phyloP scores from a whole-genome alignment of 2,888 invertebrate genomes.

The Cyrtodaria siliqua region DNA sequence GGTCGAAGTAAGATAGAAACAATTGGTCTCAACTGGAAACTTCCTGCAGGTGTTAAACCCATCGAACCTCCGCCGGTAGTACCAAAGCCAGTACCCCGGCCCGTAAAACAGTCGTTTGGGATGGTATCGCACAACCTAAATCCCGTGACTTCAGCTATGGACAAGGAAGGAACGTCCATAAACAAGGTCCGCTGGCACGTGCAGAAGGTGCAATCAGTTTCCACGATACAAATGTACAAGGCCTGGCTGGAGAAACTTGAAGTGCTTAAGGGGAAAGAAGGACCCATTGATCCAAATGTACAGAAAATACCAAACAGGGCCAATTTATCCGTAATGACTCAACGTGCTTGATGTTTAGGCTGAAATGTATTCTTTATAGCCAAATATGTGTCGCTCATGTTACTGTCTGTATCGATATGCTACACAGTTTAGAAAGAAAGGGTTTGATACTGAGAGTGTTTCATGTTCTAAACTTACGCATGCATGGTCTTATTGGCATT shows the following conservation, averaged over 20 bases:
- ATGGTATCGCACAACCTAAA: slow-evolving; percentile 58
- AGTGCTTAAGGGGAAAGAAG: slow-evolving; percentile 45
- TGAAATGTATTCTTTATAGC: too few relatives aligned
- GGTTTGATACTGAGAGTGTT: too few relatives aligned
- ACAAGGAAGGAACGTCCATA: slow-evolving; percentile 59
- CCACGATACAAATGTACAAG: slow-evolving; percentile 59
- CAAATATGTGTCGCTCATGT: too few relatives aligned
- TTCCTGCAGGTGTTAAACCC: slow-evolving; percentile 35
- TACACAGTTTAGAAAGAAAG: too few relatives aligned
- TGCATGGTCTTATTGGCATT: too few relatives aligned
- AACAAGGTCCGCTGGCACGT: slow-evolving; percentile 67
- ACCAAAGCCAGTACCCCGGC: slow-evolving; percentile 9
- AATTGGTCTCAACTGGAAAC: slow-evolving; percentile 67
- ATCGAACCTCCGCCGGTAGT: neutral
- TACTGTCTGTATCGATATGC: too few relatives aligned
- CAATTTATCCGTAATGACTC: slow-evolving; percentile 27
- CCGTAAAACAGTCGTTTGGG: neutral
- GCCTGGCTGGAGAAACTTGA: slow-evolving; percentile 68
- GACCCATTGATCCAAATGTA: neutral
- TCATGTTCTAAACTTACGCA: too few relatives aligned
- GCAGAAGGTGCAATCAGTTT: slow-evolving; percentile 46
- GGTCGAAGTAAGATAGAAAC: slow-evolving; percentile 66
- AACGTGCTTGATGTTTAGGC: slow-evolving; percentile 15
- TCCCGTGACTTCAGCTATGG: slow-evolving; percentile 66
- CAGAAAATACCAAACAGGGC: slow-evolving; percentile 25